phyloP scores from a whole-genome alignment of 2,888 invertebrate species.

The Temnothorax rugatulus region DNA sequence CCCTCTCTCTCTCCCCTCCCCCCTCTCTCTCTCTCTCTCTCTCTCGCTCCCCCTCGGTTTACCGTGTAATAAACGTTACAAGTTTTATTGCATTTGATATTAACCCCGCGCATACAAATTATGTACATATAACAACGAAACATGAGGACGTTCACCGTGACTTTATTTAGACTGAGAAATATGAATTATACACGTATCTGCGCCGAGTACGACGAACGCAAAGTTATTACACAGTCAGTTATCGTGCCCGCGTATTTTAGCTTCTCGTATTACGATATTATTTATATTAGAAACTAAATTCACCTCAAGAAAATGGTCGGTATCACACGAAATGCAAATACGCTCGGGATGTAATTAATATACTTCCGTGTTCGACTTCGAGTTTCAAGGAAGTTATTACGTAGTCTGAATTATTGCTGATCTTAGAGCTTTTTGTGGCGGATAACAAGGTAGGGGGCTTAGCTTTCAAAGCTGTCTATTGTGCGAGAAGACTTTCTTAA shows the following conservation, averaged over 20 bases:
- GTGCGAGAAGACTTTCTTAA: constrained; percentile 34
- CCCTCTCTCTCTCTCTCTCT: background rate
- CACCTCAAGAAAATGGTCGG: background rate
- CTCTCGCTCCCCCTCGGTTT: background rate
- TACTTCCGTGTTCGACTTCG: background rate
- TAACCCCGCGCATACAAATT: constrained; percentile 10
- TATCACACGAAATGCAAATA: background rate
- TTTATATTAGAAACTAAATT: constrained; percentile 26
- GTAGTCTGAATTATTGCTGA: background rate
- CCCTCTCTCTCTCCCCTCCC: background rate
- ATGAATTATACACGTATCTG: constrained; percentile 11
- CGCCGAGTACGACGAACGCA: background rate
- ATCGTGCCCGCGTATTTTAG: background rate
- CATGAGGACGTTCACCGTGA: background rate
- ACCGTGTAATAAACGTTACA: constrained; percentile 2
- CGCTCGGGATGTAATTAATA: background rate
- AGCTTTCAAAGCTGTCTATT: constrained; percentile 35
- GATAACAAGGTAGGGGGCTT: constrained; percentile 25
- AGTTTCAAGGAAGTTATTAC: background rate
- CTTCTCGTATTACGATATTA: background rate
- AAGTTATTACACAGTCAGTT: constrained; percentile 11
- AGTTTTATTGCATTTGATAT: constrained; percentile 27
- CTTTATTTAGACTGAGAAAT: constrained; percentile 8
- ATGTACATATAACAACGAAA: constrained; percentile 23
- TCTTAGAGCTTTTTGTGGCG: constrained; percentile 10